Evolutionary conservation across 2,888 invertebrate species (phyloP), one percentile per base, ranked within the genome.

Genomic region (Polydrusus tereticollis): DNA sequence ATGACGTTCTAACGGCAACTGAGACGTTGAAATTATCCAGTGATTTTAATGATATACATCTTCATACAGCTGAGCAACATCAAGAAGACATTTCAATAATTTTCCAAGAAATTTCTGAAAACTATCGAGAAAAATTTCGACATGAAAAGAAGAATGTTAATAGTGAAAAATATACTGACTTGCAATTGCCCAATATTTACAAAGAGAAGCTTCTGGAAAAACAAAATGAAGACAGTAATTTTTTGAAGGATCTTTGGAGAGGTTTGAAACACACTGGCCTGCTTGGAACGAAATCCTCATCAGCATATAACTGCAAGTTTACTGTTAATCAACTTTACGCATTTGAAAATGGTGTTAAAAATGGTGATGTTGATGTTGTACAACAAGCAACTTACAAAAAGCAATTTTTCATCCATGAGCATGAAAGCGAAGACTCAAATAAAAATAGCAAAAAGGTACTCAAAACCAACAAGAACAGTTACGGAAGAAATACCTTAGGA

Each of bases 61-160:
- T 45, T 14, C 52, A 16, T 16, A 26, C 43, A 0, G 10, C n/a
- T 16, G 65, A 69, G n/a, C 52, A 55, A 36, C 64, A 21, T 26
- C 38, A 64, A 14, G 52, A 59, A 38, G 57, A 79, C 62, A 68
- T 81, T 41, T 79, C 81, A 3, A 6, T 77, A 29, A 75, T 82
- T 18, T 83, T 80, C 69, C 72, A 80, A 12, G 78, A 83, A 75
- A 78, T 82, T 60, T 82, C 80, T 1, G 79, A 82, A 74, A 85
- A 85, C 72, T 85, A 85, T 68, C 76, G 85, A 23, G 73, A 80
- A 29, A 80, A 81, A 75, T 85, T 85, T 70, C 59, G 20, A 23
- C 47, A 38, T 1, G 63, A 68, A 12, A 38, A 43, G 4, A 45
- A 43, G 14, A 83, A 83, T 0, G 79, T 78, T 71, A 78, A 67